phyloP scores from a whole-genome alignment of 2,797 vertebrate species.

The Catharus ustulatus region DNA sequence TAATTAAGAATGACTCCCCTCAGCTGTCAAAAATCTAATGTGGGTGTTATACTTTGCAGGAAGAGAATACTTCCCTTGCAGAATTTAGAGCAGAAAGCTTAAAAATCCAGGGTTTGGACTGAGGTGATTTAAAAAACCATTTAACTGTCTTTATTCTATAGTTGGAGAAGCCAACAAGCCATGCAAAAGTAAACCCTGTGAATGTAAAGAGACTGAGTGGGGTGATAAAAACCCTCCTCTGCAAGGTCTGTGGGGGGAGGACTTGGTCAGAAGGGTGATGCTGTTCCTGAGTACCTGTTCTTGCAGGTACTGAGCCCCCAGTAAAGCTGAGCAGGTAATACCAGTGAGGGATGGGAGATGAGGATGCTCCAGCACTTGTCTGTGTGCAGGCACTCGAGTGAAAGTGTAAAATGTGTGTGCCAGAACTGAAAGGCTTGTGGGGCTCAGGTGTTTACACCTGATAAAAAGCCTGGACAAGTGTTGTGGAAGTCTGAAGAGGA shows the following conservation, averaged over 20 bases:
- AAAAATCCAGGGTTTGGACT: not conserved
- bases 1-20: not conserved
- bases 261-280: not conserved
- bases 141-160: not conserved
- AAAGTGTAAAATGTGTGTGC: not conserved
- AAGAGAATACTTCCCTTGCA: not conserved
- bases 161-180: not conserved
- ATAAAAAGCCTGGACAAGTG: slow-evolving; percentile 20
- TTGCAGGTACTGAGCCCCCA: not conserved
- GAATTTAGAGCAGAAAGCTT: not conserved
- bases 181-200: not conserved
- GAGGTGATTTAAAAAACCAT: not conserved
- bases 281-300: not conserved
- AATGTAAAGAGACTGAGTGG: not conserved
- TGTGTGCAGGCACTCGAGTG: not conserved
- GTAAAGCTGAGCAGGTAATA: not conserved
- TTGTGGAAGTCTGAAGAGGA: not conserved
- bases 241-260: not conserved
- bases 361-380: not conserved
- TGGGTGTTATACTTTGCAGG: not conserved
- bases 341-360: not conserved
- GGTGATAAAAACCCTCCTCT: not conserved
- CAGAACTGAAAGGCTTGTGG: slow-evolving; percentile 7
- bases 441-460: slow-evolving; percentile 18
- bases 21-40: not conserved